Evolutionary conservation across 2,888 invertebrate species (phyloP), one percentile per base, ranked within the genome.

Genomic region (Acanthoscelides obtectus): DNA sequence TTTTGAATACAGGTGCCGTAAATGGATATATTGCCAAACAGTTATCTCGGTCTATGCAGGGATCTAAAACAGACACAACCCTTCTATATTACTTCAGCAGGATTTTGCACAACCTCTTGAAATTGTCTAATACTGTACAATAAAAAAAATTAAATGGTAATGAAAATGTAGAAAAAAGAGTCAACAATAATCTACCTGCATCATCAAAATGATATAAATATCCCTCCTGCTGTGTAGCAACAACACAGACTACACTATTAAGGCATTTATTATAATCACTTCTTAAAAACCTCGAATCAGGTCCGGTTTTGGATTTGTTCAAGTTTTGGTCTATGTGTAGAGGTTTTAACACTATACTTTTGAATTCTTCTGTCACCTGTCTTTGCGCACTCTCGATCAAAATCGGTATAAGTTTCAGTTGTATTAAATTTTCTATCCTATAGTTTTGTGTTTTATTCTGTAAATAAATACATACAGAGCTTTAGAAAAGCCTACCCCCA

Each of bases 191-290:
- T 63, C 68, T 71, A 76, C 85, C 86, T 74, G 86, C 83, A 66
- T 87, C 88, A 70, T 88, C 87, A 78, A 92, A 91, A 78, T 92
- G 90, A 82, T 93, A 93, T 71, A 94, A 85, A 83, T 91, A 93
- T 19, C 93, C 94, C 81, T 92, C 92, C 79, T 90, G 90, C 25
- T 88, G 87, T 0, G 91, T 90, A 67, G 89, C 91, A 78, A 91
- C 87, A 80, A 92, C 86, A 75, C 90, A 90, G 45, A 88, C 88
- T 66, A 91, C 86, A 4, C 91, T 91, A 70, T 89, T 88, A 68
- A 91, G 86, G 71, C 87, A 85, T 75, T 86, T 86, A 77, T 89
- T 87, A 75, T 86, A 87, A 0, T 86, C 85, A 1, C 91, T 91
- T 74, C 87, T 87, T 0, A 91, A 79, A 5, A 78, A 70, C 8